phyloP scores from a whole-genome alignment of 2,797 vertebrate genomes.

The Falco berigora region DNA sequence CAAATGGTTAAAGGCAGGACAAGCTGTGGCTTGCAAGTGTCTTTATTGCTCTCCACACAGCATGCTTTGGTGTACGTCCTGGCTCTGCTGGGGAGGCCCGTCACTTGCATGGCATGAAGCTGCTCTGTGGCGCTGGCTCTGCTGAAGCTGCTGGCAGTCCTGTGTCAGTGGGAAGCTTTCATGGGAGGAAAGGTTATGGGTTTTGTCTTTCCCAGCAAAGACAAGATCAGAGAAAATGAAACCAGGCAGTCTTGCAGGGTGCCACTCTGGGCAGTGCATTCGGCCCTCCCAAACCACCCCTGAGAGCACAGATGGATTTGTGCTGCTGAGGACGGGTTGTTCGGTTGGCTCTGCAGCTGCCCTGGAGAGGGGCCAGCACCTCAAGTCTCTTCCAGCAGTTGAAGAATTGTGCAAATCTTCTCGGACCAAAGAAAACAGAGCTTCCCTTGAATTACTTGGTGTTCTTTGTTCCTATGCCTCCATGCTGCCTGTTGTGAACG shows the following conservation, averaged over 20 bases:
- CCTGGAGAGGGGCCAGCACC: constrained; percentile 5
- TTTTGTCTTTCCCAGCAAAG: not conserved
- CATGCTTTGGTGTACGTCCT: not conserved
- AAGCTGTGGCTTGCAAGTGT: not conserved
- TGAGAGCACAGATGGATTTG: not conserved
- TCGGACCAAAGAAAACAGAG: constrained; percentile 33
- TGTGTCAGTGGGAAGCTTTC: not conserved
- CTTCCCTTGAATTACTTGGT: constrained; percentile 28
- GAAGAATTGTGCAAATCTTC: not conserved
- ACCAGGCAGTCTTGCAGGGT: not conserved
- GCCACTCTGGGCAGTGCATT: not conserved
- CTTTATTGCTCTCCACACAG: not conserved
- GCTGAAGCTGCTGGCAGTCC: accelerated
- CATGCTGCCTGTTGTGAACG: not conserved
- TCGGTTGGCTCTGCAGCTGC: constrained; percentile 45
- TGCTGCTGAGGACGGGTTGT: not conserved
- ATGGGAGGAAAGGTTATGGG: not conserved
- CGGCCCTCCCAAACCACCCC: not conserved
- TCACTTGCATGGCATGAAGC: accelerated
- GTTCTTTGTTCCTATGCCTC: not conserved
- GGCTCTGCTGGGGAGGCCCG: not conserved
- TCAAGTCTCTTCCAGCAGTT: constrained; percentile 40
- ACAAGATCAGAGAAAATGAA: not conserved
- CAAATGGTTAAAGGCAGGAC: constrained; percentile 28
- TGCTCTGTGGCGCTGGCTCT: not conserved